Percentiles rank a stretch among this genome's conserved stretches.
Conservation (phyloP, 2,888 invertebrate genomes). For the Pinctada fucata region DNA sequence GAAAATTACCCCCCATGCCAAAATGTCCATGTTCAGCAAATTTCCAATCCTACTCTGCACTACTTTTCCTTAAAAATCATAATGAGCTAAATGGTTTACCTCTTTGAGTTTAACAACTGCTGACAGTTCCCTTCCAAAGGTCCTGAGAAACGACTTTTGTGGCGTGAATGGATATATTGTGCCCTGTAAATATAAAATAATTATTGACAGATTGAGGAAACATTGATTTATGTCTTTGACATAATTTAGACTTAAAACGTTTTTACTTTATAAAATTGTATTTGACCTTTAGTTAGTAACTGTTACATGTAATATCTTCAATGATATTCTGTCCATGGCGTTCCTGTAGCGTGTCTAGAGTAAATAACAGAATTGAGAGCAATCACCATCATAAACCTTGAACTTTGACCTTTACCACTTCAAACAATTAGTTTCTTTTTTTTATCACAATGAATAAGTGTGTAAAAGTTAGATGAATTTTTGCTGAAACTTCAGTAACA, state of each 20-base stretch:
- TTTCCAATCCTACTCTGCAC: too few species aligned
- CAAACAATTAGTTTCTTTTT: too few species aligned
- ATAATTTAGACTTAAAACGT: background rate
- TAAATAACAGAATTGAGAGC: too few species aligned
- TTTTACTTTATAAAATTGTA: background rate
- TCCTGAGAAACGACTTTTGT: conserved; percentile 51
- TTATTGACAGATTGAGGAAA: background rate
- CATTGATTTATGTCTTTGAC: background rate
- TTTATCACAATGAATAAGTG: too few species aligned
- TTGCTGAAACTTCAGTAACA: too few species aligned
- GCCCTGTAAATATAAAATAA: conserved; percentile 53
- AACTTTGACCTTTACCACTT: too few species aligned
- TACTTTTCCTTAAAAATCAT: too few species aligned
- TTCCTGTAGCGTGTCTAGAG: too few species aligned
- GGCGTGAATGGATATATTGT: conserved; percentile 65
- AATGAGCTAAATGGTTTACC: conserved; percentile 43
- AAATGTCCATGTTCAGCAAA: too few species aligned
- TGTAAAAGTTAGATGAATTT: too few species aligned
- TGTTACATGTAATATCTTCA: background rate
- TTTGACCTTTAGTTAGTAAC: background rate
- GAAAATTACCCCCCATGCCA: background rate
- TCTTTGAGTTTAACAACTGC: conserved; percentile 58
- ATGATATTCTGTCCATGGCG: background rate
- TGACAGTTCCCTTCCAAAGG: conserved; percentile 54
- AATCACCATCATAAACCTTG: too few species aligned